These are phyloP conservation scores for Suillia variegata DNA, from an alignment of 2,888 invertebrate genomes.

Conservation along the genomic window DNA sequence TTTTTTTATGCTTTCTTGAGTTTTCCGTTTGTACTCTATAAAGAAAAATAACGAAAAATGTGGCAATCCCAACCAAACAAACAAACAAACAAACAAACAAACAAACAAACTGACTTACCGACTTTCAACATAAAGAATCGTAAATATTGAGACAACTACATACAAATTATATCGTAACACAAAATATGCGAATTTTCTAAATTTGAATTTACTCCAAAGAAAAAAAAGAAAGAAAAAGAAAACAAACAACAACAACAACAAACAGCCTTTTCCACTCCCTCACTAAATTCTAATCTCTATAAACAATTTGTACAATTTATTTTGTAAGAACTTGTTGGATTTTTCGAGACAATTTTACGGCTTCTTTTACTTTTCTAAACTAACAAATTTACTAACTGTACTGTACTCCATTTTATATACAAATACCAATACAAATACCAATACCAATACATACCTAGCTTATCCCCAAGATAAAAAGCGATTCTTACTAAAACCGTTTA, in stretches of 20 bases:
- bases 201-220: slow-evolving; percentile 10
- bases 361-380: slow-evolving; percentile 8
- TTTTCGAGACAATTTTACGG: slow-evolving; percentile 17
- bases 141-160: too few relatives aligned
- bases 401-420: slow-evolving; percentile 2
- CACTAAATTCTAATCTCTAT: slow-evolving; percentile 28
- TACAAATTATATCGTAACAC: too few relatives aligned
- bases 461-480: not conserved
- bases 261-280: slow-evolving; percentile 22
- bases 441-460: slow-evolving; percentile 19
- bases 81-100: slow-evolving; percentile 17
- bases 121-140: slow-evolving; percentile 16
- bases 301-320: slow-evolving; percentile 28
- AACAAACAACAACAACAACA: slow-evolving; percentile 9
- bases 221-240: slow-evolving; percentile 6
- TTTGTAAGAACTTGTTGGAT: slow-evolving; percentile 24
- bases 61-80: slow-evolving; percentile 29
- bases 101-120: slow-evolving; percentile 19
- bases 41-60: slow-evolving; percentile 23
- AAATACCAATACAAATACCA: slow-evolving; percentile 12
- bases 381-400: too few relatives aligned
- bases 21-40: slow-evolving; percentile 13
- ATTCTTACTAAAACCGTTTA: slow-evolving; percentile 20
- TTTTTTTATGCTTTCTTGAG: not conserved
- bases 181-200: slow-evolving; percentile 27